Base-by-base conservation (phyloP, 2,113 vertebrate genomes). In the Forbesichthys papilliferus region DNA sequence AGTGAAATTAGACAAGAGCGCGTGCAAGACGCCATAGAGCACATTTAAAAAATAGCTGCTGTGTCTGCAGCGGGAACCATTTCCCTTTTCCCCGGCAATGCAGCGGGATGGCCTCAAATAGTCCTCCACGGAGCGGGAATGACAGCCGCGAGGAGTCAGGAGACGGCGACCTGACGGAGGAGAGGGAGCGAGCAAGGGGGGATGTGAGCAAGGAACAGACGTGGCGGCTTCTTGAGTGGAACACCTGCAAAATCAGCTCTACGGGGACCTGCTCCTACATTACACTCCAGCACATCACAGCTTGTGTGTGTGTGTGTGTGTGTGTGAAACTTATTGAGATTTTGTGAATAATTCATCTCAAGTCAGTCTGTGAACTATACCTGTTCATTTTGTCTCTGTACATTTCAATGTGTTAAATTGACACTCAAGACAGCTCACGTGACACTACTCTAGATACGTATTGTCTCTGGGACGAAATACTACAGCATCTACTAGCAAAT, bases 311-410 rank as follows among this genome's bases (percentile, higher is more conserved):
- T 13, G 12, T 61, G 33, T 0, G 71, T 75, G 74, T 77, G 70
- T 69, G 87, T 81, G 86, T 48, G 61, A 48, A 93, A 95, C 92
- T 95, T 94, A 92, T 69, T 86, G 91, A 94, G 92, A 92, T 93
- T 93, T 94, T 93, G 92, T 98, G 95, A 97, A 98, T 98, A 95
- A 98, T 98, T 98, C 95, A 96, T 96, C 91, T 94, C 91, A 73
- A 79, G 79, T 81, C 73, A 69, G 64, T 66, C 86, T 74, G 69
- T 73, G 77, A 84, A 84, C 79, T 48, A 46, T 20, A 69, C 61
- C 71, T 76, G 64, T 61, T 83, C 72, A 3, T 67, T 69, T 71
- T 51, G 46, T 34, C 47, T 9, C 5, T 11, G 20, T 33, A 33
- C 36, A 11, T 10, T 18, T 1, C 10, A 16, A 16, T 57, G 20